Percentiles rank a stretch among this genome's conserved stretches.
These are phyloP conservation scores for Falco columbarius DNA, from an alignment of 2,797 vertebrate species.

Conservation along the genomic window DNA sequence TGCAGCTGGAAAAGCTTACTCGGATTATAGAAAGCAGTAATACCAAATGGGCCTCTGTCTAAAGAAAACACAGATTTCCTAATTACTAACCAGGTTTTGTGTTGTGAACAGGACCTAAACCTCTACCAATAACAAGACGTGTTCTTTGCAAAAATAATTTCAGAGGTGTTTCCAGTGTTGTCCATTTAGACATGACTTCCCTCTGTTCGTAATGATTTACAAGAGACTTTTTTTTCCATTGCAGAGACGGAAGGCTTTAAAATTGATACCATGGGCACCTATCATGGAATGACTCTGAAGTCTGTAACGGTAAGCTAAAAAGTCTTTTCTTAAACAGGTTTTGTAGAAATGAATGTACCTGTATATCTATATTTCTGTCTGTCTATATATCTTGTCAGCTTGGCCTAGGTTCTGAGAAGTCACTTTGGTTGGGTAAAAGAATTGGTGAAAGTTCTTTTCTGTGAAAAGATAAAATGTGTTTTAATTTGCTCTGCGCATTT, in stretches of 20 bases:
- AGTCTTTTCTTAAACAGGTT: background rate
- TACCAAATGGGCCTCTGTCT: background rate
- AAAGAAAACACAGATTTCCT: background rate
- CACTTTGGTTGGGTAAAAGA: background rate
- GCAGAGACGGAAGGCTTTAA: slow-evolving; percentile 99
- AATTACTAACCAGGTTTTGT: background rate
- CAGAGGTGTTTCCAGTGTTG: background rate
- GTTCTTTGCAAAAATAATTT: background rate
- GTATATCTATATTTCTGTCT: no score
- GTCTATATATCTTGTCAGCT: background rate
- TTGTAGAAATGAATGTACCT: background rate
- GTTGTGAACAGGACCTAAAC: background rate
- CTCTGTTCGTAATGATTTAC: background rate
- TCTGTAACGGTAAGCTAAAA: slow-evolving; percentile 93
- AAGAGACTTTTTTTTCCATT: background rate
- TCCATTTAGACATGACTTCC: background rate
- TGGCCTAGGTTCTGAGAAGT: background rate
- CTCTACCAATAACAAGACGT: background rate
- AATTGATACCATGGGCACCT: slow-evolving; percentile 99
- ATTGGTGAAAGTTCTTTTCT: background rate
- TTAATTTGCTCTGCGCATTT: background rate
- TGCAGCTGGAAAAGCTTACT: background rate
- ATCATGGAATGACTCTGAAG: slow-evolving; percentile 98
- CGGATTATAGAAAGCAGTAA: background rate
- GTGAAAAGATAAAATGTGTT: background rate